Conservation (phyloP, 2,113 vertebrate species). For the Sebastes fasciatus region DNA sequence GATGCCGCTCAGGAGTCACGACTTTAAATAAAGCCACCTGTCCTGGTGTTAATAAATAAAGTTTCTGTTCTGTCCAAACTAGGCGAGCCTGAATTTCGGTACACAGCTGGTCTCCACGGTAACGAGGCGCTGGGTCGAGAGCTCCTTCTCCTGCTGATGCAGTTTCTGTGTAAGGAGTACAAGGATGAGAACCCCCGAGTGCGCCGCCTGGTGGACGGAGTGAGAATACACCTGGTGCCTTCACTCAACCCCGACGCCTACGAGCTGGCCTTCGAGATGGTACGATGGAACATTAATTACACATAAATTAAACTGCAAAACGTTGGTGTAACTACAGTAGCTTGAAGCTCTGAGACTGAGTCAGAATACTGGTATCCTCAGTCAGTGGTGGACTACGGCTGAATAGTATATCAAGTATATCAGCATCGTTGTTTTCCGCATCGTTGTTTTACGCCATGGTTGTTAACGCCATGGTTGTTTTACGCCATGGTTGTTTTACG, state of each 20-base stretch:
- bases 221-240: slow-evolving; percentile 94
- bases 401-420: too few species aligned
- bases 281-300: slow-evolving; percentile 54
- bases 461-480: too few species aligned
- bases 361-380: not conserved
- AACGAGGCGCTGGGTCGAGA: slow-evolving; percentile 94
- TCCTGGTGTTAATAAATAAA: too few species aligned
- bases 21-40: too few species aligned
- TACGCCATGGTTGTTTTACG: too few species aligned
- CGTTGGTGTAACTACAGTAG: not conserved
- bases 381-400: not conserved
- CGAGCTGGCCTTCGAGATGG: slow-evolving; percentile 90
- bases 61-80: not conserved
- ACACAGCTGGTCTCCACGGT: slow-evolving; percentile 94
- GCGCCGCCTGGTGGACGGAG: slow-evolving; percentile 90
- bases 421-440: too few species aligned
- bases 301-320: not conserved
- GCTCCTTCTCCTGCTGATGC: slow-evolving; percentile 94
- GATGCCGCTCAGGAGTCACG: too few species aligned
- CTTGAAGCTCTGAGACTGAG: not conserved
- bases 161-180: slow-evolving; percentile 96
- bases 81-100: slow-evolving; percentile 97
- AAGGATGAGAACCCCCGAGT: slow-evolving; percentile 91
- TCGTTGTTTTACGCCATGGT: too few species aligned
- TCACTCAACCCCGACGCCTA: slow-evolving; percentile 96